A percentile compares a stretch with the other conserved stretches of the same genome.
phyloP scores from a whole-genome alignment of 2,797 vertebrate genomes.

The Gallinago nigripennis region DNA sequence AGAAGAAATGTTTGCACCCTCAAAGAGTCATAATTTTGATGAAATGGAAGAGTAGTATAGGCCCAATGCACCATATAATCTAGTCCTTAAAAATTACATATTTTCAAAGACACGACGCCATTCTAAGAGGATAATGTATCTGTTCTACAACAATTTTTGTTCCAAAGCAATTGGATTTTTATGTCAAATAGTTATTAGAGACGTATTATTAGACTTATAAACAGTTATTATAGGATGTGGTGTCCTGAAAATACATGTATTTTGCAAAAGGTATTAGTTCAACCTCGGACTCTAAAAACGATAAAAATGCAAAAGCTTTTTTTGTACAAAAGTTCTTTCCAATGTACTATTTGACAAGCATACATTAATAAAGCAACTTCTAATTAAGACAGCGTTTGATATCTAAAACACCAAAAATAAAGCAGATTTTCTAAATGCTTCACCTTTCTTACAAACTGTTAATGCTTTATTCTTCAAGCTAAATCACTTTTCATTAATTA shows the following conservation, averaged over 20 bases:
- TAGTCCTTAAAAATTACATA: not conserved
- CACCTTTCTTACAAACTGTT: not conserved
- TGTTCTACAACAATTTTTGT: not conserved
- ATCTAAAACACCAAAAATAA: not conserved
- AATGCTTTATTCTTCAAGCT: not conserved
- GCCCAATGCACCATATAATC: not conserved
- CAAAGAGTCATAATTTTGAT: not conserved
- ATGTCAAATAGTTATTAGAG: not conserved
- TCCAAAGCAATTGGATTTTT: not conserved
- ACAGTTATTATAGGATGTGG: not conserved
- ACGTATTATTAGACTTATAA: not conserved
- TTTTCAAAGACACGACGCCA: not conserved
- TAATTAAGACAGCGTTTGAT: not conserved
- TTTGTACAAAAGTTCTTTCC: not conserved
- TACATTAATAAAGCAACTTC: not conserved
- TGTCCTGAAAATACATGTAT: not conserved
- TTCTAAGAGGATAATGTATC: not conserved
- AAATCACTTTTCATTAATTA: constrained; percentile 12
- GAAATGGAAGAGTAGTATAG: not conserved
- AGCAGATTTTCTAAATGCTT: not conserved
- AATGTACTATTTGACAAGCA: not conserved
- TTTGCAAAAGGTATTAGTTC: not conserved
- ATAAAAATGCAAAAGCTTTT: not conserved
- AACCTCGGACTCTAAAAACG: not conserved
- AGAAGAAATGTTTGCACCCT: not conserved